Conservation (phyloP, 2,888 invertebrate species). For the Deilephila porcellus region DNA sequence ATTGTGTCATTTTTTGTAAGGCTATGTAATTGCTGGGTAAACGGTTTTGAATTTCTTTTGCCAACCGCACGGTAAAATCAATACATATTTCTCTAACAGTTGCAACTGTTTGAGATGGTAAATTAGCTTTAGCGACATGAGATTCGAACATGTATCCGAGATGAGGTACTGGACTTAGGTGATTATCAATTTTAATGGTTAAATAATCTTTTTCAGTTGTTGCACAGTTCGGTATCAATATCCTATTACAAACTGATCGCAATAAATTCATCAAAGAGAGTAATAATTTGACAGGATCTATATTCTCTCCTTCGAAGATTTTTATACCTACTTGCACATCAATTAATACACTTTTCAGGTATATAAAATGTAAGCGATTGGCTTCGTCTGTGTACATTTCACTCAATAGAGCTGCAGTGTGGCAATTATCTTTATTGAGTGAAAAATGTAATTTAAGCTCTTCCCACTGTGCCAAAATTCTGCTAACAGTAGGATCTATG, state of each 20-base stretch:
- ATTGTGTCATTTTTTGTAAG: constrained; percentile 35
- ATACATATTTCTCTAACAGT: constrained; percentile 29
- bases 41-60: constrained; percentile 32
- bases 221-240: constrained; percentile 36
- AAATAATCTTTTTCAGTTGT: constrained; percentile 39
- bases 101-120: constrained; percentile 22
- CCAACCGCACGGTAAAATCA: constrained; percentile 30
- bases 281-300: constrained; percentile 33
- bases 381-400: constrained; percentile 29
- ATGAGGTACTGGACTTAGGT: constrained; percentile 35
- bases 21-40: constrained; percentile 35
- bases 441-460: constrained; percentile 36
- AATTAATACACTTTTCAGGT: constrained; percentile 23
- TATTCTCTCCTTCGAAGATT: constrained; percentile 31
- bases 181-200: constrained; percentile 33
- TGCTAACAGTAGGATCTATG: constrained; percentile 31
- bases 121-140: constrained; percentile 29
- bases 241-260: constrained; percentile 41
- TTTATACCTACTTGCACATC: constrained; percentile 33
- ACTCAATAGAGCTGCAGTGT: constrained; percentile 32
- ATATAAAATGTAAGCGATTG: constrained; percentile 28
- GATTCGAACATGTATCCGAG: constrained; percentile 32
- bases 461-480: constrained; percentile 36
- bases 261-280: constrained; percentile 38
- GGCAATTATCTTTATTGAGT: constrained; percentile 32